Evolutionary conservation across 2,888 invertebrate genomes (phyloP).

Genomic region (Heliconius ethilla): DNA sequence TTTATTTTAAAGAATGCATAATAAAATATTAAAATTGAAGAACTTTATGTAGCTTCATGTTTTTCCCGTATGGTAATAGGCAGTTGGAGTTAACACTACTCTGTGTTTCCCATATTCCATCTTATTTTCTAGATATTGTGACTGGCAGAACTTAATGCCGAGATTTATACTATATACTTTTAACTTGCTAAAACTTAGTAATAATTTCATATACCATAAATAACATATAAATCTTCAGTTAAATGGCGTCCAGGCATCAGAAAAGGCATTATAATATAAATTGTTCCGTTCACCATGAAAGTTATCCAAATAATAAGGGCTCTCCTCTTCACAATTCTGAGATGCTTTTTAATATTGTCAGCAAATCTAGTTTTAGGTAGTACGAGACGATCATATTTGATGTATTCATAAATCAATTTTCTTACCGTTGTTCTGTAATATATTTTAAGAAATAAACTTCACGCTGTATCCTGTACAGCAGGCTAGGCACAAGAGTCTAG

Average conservation of each 20-base stretch:
- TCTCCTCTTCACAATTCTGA: constrained; percentile 57
- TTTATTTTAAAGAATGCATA: no score
- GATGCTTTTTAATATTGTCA: constrained; percentile 48
- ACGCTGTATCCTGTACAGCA: no score
- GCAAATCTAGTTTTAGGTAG: constrained; percentile 52
- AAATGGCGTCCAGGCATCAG: constrained; percentile 56
- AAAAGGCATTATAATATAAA: constrained; percentile 52
- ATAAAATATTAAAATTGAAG: no score
- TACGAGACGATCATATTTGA: constrained; percentile 49
- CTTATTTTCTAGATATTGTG: neutral
- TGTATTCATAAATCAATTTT: constrained; percentile 51
- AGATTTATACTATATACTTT: neutral
- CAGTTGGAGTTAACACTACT: no score
- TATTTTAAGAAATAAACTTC: neutral
- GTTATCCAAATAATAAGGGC: constrained; percentile 58
- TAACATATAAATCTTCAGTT: constrained; percentile 50
- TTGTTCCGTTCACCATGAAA: constrained; percentile 54
- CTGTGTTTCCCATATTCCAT: neutral
- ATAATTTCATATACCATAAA: constrained; percentile 49
- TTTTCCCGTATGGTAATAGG: no score
- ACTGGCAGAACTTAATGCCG: neutral
- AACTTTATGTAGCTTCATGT: no score
- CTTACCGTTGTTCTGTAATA: constrained; percentile 52
- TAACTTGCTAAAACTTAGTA: neutral
- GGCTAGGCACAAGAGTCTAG: no score